Evolutionary conservation across 2,888 invertebrate species (phyloP).

Genomic region (Acleris literana): DNA sequence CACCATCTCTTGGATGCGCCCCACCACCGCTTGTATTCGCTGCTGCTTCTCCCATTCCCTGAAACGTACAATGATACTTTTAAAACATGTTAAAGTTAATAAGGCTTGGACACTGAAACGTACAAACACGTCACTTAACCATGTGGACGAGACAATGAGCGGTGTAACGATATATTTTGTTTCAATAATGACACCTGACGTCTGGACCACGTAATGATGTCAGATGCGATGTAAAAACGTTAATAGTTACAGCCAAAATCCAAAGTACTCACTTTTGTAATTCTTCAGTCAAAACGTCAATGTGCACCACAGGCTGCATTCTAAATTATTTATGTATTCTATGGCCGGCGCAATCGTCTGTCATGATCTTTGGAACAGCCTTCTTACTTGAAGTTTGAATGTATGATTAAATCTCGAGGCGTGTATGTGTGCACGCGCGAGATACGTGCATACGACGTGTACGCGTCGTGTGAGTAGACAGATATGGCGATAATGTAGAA

Average conservation of each 20-base stretch:
- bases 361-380: conserved; percentile 30
- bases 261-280: background rate
- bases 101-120: background rate
- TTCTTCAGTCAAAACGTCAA: conserved; percentile 1
- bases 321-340: background rate
- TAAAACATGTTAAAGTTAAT: background rate
- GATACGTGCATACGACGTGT: conserved; percentile 28
- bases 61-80: conserved; percentile 56
- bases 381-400: conserved; percentile 15
- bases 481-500: conserved; percentile 27
- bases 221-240: too few species aligned
- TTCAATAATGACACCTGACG: too few species aligned
- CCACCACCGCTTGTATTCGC: conserved; percentile 82
- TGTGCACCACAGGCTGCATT: conserved; percentile 3
- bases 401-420: conserved; percentile 29
- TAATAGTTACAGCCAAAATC: too few species aligned
- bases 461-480: conserved; percentile 16
- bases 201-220: too few species aligned
- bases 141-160: too few species aligned
- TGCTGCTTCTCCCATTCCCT: conserved; percentile 87
- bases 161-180: too few species aligned
- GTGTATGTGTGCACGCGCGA: conserved; percentile 24
- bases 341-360: conserved; percentile 21
- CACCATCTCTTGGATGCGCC: conserved; percentile 80
- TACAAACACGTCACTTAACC: too few species aligned